These are phyloP conservation scores for Coleophora flavipennella DNA, from an alignment of 2,888 invertebrate species.

Conservation along the genomic window DNA sequence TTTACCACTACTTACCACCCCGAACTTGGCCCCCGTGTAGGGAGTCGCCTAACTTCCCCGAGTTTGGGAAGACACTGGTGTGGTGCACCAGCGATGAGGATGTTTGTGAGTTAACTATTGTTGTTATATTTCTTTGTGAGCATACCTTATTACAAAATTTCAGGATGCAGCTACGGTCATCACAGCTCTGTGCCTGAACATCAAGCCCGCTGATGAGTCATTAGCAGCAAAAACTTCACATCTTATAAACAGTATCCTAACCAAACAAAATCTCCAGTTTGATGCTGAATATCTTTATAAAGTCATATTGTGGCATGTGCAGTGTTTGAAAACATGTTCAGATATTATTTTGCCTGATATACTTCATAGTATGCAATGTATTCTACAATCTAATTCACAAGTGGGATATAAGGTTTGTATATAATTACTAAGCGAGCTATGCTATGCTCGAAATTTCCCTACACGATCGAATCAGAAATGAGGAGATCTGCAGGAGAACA, in stretches of 20 bases:
- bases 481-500: too few species aligned
- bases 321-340: slow-evolving; percentile 51
- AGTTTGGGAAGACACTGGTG: too few species aligned
- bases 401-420: slow-evolving; percentile 37
- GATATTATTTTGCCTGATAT: slow-evolving; percentile 55
- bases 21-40: too few species aligned
- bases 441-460: too few species aligned
- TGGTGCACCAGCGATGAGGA: too few species aligned
- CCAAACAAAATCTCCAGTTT: slow-evolving; percentile 65
- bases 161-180: slow-evolving; percentile 49
- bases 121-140: too few species aligned
- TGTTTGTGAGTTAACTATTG: not conserved
- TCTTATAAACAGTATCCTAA: slow-evolving; percentile 67
- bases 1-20: too few species aligned
- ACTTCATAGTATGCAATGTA: slow-evolving; percentile 52
- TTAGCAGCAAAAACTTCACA: slow-evolving; percentile 73
- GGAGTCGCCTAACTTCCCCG: too few species aligned
- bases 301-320: slow-evolving; percentile 56
- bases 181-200: slow-evolving; percentile 42
- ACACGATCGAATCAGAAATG: too few species aligned
- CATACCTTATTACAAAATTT: slow-evolving; percentile 12
- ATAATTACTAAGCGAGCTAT: too few species aligned
- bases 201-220: slow-evolving; percentile 61
- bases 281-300: slow-evolving; percentile 35
- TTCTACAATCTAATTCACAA: slow-evolving; percentile 38